A percentile compares a stretch with the other conserved stretches of the same genome.
Evolutionary conservation across 2,888 invertebrate species (phyloP).

Genomic region (Branchellion lobata): DNA sequence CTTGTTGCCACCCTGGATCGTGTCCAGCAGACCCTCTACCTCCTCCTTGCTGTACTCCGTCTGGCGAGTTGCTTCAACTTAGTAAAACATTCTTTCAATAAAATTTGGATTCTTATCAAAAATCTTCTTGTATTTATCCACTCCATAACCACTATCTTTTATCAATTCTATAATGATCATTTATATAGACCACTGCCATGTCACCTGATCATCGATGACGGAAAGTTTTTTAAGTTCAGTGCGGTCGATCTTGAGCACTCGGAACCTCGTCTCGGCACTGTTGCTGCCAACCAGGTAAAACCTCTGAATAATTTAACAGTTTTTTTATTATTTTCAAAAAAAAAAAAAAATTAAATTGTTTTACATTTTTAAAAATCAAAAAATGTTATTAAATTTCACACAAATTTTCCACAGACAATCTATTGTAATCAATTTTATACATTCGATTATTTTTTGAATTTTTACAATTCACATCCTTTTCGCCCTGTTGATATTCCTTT

Average conservation of each 20-base stretch:
- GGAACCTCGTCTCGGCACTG: conserved; percentile 83
- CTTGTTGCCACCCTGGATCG: conserved; percentile 73
- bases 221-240: conserved; percentile 78
- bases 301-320: conserved; percentile 67
- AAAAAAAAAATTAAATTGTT: background rate
- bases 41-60: conserved; percentile 82
- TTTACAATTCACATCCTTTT: too few species aligned
- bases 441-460: too few species aligned
- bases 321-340: background rate
- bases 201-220: conserved; percentile 75
- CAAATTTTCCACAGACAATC: background rate
- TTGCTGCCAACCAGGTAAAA: conserved; percentile 94
- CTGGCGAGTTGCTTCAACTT: background rate
- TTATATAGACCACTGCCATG: too few species aligned
- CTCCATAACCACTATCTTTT: too few species aligned
- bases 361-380: conserved; percentile 10
- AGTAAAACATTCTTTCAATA: background rate
- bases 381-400: background rate
- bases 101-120: background rate
- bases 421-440: too few species aligned
- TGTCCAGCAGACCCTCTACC: conserved; percentile 78
- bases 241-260: conserved; percentile 89
- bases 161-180: too few species aligned
- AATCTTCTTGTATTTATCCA: too few species aligned
- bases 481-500: too few species aligned